Evolutionary conservation across 1,140 invertebrate species (phyloP).

Genomic region (Scaptomyza pallida): DNA sequence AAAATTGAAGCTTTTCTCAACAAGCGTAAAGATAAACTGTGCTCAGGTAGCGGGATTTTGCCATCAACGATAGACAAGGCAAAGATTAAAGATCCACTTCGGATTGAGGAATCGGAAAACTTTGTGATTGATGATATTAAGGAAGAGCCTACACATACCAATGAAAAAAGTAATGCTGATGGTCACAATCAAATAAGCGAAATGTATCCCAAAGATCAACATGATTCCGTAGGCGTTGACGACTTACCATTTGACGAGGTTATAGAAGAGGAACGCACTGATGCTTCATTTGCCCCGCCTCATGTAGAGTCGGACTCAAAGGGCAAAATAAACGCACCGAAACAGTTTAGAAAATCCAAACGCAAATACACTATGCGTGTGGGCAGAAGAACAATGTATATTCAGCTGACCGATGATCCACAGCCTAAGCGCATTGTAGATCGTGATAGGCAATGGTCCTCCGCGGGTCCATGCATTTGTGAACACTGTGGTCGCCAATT

Average conservation of each 20-base stretch:
- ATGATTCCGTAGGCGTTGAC: conserved; percentile 9
- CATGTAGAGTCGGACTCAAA: background rate
- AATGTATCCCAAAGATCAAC: background rate
- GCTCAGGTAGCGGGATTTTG: background rate
- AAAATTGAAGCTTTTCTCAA: conserved; percentile 58
- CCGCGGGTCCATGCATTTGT: conserved; percentile 63
- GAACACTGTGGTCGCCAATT: conserved; percentile 70
- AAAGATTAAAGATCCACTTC: conserved; percentile 43
- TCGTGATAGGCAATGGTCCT: conserved; percentile 50
- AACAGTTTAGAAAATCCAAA: conserved; percentile 9
- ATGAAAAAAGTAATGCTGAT: background rate
- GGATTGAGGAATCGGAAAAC: conserved; percentile 17
- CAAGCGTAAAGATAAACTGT: conserved; percentile 34
- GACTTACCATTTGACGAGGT: background rate
- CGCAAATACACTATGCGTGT: conserved; percentile 68
- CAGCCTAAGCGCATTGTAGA: conserved; percentile 70
- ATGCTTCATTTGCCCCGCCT: background rate
- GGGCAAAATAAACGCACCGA: background rate
- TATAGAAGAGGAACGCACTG: background rate
- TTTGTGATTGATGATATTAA: conserved; percentile 4
- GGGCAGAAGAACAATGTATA: conserved; percentile 61
- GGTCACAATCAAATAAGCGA: background rate
- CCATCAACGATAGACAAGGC: background rate
- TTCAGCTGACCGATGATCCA: conserved; percentile 60
- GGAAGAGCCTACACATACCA: background rate